phyloP scores from a whole-genome alignment of 2,888 invertebrate genomes.

The Operophtera brumata region DNA sequence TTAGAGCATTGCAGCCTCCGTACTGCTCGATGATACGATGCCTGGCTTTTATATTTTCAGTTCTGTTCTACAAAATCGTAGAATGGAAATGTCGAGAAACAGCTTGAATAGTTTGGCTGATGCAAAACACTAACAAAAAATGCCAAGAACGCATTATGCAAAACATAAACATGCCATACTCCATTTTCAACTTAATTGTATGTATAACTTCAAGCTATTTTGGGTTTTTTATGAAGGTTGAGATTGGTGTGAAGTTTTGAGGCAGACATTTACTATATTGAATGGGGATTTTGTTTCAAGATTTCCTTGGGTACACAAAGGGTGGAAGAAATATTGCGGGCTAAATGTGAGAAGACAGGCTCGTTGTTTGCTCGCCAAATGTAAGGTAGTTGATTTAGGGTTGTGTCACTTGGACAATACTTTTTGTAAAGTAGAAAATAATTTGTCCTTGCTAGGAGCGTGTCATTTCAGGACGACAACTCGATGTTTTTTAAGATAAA shows the following conservation, averaged over 20 bases:
- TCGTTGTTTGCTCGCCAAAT: conserved; percentile 50
- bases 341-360: conserved; percentile 53
- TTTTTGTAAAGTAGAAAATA: neutral
- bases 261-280: conserved; percentile 39
- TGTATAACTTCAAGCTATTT: conserved; percentile 8
- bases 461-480: too few species aligned
- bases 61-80: neutral
- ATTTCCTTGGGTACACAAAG: conserved; percentile 48
- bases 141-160: conserved; percentile 23
- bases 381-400: conserved; percentile 39
- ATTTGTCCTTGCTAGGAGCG: neutral
- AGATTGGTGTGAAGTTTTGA: conserved; percentile 27
- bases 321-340: conserved; percentile 54
- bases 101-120: conserved; percentile 11
- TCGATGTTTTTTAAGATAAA: too few species aligned
- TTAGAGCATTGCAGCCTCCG: too few species aligned
- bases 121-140: conserved; percentile 19
- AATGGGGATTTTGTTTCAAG: conserved; percentile 48
- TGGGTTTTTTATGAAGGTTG: conserved; percentile 28
- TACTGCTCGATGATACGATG: too few species aligned
- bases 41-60: too few species aligned
- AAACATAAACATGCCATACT: conserved; percentile 19
- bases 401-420: conserved; percentile 16
- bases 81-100: conserved; percentile 7
- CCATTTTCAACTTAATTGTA: conserved; percentile 23